phyloP scores from a whole-genome alignment of 2,888 invertebrate species.

The Magallana nippona region DNA sequence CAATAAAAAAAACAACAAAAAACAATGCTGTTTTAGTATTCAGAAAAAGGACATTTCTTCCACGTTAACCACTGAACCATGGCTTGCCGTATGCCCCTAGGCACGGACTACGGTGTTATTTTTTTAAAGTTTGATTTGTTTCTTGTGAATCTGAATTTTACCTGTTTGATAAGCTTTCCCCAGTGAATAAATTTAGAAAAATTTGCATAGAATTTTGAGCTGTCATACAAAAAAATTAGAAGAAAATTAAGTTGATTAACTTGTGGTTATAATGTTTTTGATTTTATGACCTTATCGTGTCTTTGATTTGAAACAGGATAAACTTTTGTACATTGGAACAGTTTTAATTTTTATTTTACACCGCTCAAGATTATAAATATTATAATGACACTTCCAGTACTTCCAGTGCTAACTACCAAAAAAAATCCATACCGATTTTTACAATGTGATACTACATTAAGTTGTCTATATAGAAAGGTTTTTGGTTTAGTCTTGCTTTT shows the following conservation, averaged over 20 bases:
- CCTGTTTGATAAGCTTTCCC: constrained; percentile 6
- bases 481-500: too few relatives aligned
- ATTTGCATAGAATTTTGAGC: constrained; percentile 15
- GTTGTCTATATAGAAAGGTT: too few relatives aligned
- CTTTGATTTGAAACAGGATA: background rate
- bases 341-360: too few relatives aligned
- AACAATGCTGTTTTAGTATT: background rate
- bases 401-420: too few relatives aligned
- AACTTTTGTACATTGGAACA: background rate
- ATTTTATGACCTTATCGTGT: background rate
- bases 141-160: constrained; percentile 2
- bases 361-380: too few relatives aligned
- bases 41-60: background rate
- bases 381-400: too few relatives aligned
- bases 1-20: background rate
- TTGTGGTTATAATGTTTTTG: background rate
- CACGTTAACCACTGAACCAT: background rate
- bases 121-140: background rate
- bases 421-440: too few relatives aligned
- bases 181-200: constrained; percentile 2
- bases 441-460: too few relatives aligned
- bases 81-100: background rate
- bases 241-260: constrained; percentile 14
- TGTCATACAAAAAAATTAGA: constrained; percentile 23
- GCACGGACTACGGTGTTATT: background rate